Base-by-base conservation (phyloP, 2,113 vertebrate species). In the Uria lomvia region DNA sequence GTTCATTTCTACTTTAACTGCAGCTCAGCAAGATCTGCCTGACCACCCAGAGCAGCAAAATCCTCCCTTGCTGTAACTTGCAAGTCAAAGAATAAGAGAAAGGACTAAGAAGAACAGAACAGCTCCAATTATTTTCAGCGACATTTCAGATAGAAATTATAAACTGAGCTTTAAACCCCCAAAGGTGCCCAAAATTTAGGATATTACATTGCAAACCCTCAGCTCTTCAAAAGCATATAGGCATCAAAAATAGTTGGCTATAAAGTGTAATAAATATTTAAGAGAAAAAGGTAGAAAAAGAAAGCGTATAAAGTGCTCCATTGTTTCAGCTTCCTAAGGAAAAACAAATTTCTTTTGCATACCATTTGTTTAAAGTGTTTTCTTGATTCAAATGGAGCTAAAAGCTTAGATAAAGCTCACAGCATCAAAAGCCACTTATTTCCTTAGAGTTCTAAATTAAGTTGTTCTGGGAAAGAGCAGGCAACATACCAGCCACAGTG, bases 401-500 rank as follows among this genome's bases (percentile, higher is more conserved):
- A 92, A 62, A 79, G 49, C 56, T 62, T 52, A 4, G 15, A 20
- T 3, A 18, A 59, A 82, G 45, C 91, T 79, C 55, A 43, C 0
- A 1, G 91, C 88, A 92, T 66, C 91, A 94, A 93, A 95, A 82
- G 65, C 70, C 53, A 67, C 23, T 63, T 36, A 29, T 53, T 95
- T 92, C 93, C 94, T 86, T 2, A 47, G 22, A 88, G 93, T 62
- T 43, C 77, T 62, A 82, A 75, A 72, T 32, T 8, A 63, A 90
- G 60, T 32, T 2, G 1, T 12, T 43, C 90, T 70, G 77, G 92
- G 77, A 85, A 86, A 34, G 30, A 59, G 74, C 92, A 53, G 19
- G 6, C 77, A 87, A 20, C 36, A 5, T 5, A 52, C 8, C 4
- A 0, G 42, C 8, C 3, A 0, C 30, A 5, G 55, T 0, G 15